phyloP scores from a whole-genome alignment of 64 coral and sea anemone species.

The Dendronephthya gigantea region DNA sequence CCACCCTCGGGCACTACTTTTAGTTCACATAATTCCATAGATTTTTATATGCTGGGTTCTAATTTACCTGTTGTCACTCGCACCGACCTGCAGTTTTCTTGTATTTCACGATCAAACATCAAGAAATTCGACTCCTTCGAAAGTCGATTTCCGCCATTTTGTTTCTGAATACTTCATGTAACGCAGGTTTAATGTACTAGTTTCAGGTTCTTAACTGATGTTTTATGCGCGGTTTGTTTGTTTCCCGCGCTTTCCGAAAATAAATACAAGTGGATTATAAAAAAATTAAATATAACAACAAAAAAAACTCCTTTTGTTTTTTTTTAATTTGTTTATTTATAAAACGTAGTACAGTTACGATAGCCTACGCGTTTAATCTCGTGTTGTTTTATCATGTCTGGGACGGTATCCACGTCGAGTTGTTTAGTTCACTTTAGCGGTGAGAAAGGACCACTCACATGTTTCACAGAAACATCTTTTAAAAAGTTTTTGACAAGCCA shows the following conservation, averaged over 20 bases:
- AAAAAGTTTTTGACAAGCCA: background rate
- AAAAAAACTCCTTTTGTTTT: no score
- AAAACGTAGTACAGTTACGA: background rate
- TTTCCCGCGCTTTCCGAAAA: no score
- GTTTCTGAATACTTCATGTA: background rate
- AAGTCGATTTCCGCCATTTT: background rate
- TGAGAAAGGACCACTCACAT: background rate
- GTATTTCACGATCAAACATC: background rate
- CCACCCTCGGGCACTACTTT: slow-evolving; percentile 7
- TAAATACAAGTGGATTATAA: no score
- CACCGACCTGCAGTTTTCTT: no score
- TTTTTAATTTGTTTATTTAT: no score
- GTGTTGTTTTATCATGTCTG: background rate
- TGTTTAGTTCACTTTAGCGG: background rate
- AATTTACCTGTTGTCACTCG: background rate
- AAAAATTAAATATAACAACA: no score
- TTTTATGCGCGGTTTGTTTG: no score
- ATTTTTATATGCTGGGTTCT: background rate
- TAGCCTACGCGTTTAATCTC: no score
- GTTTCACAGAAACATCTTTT: background rate
- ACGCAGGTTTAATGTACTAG: background rate
- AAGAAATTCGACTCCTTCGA: background rate
- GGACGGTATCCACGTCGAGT: background rate
- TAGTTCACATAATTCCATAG: background rate
- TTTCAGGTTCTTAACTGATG: background rate